Evolutionary conservation across 2,113 vertebrate species (phyloP), one percentile per base, ranked within the genome.

Genomic region (Ammodytes dubius): DNA sequence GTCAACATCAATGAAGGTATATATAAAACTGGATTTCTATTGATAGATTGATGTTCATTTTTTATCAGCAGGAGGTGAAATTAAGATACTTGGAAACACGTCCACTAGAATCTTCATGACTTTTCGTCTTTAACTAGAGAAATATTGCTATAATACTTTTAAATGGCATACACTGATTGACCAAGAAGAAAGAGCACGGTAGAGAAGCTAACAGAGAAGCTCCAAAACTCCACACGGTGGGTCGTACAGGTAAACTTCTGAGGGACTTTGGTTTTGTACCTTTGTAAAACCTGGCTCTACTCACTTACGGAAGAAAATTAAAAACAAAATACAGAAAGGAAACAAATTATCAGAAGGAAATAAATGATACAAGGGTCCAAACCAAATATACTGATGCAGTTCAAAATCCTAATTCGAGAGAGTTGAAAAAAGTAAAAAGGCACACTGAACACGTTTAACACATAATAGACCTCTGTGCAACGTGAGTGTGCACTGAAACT

Each of bases 141-240:
- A 96, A 95, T 99, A 98, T 99, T 99, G 98, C 98, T 99, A 95
- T 96, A 96, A 98, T 98, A 98, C 96, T 96, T 96, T 87, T 89
- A 92, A 93, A 94, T 92, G 92, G 95, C 94, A 87, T 94, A 94
- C 94, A 95, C 90, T 89, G 94, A 94, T 92, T 87, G 87, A 94
- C 90, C 87, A 81, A 86, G 74, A 40, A 86, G 84, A 79, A 72
- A 84, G 92, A 87, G 73, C 86, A 90, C 63, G 61, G 86, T 87
- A 84, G 83, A 92, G 75, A 90, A 92, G 87, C 84, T 88, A 87
- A 92, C 68, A 75, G 70, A 93, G 83, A 95, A 93, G 90, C 91
- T 90, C 86, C 90, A 87, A 70, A 90, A 91, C 93, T 86, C 97
- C 97, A 98, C 97, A 97, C 2, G 91, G 96, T 97, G 97, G 95